A percentile compares a stretch with the other conserved stretches of the same genome.
phyloP scores from a whole-genome alignment of 2,797 vertebrate genomes.

The Cottoperca gobio region DNA sequence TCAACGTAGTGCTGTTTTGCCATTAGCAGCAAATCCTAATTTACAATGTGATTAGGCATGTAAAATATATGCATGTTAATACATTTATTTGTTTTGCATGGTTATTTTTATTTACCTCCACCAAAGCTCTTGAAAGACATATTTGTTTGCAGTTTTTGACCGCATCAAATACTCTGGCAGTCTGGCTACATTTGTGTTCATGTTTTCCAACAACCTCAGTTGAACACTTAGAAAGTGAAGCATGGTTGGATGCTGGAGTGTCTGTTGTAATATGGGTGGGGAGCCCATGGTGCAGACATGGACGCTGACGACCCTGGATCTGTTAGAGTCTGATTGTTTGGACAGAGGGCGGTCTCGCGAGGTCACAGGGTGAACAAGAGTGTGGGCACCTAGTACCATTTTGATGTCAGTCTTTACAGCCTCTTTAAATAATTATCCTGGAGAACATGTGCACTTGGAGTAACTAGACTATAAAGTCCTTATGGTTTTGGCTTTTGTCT shows the following conservation, averaged over 20 bases:
- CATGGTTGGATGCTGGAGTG: constrained; percentile 52
- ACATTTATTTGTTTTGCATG: too few relatives aligned
- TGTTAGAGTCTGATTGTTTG: constrained; percentile 70
- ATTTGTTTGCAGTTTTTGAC: constrained; percentile 12
- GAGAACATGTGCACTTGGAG: constrained; percentile 23
- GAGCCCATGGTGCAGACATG: constrained; percentile 59
- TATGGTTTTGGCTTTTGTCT: constrained; percentile 42
- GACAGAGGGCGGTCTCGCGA: constrained; percentile 63
- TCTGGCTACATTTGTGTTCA: constrained; percentile 9
- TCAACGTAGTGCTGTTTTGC: too few relatives aligned
- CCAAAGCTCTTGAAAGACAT: background rate
- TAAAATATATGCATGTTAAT: too few relatives aligned
- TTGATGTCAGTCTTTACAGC: constrained; percentile 43
- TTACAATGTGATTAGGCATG: too few relatives aligned
- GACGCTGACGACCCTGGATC: constrained; percentile 57
- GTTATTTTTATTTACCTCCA: too few relatives aligned
- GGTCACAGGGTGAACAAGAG: constrained; percentile 55
- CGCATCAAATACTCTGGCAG: background rate
- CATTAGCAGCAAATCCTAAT: too few relatives aligned
- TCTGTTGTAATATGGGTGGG: constrained; percentile 76
- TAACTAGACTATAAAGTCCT: constrained; percentile 21
- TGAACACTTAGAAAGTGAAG: constrained; percentile 21
- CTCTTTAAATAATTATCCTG: constrained; percentile 27
- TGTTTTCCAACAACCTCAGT: constrained; percentile 22
- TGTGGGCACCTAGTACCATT: constrained; percentile 32